These are phyloP conservation scores for Callipepla squamata DNA, from an alignment of 2,113 vertebrate genomes.

Conservation along the genomic window DNA sequence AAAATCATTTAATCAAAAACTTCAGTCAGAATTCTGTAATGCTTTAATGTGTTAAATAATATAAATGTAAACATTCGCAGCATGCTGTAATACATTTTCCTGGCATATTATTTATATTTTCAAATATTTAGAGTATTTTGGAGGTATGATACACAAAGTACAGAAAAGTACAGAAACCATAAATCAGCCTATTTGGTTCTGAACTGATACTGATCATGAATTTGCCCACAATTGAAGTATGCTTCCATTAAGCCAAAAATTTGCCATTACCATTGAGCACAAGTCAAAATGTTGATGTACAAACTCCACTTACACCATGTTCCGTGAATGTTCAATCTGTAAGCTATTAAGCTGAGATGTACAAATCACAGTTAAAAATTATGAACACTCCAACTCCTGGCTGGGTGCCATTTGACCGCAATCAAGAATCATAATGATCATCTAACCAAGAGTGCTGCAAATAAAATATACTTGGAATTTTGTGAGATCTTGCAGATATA, in stretches of 20 bases:
- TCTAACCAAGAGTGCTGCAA: constrained; percentile 19
- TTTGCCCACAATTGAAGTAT: neutral
- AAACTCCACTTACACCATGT: neutral
- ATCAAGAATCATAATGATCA: constrained; percentile 53
- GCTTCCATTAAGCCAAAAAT: constrained; percentile 1
- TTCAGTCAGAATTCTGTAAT: neutral
- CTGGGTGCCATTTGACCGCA: constrained; percentile 58
- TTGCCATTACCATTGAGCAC: neutral
- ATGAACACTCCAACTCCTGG: neutral
- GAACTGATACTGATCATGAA: constrained; percentile 23
- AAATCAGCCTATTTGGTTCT: neutral
- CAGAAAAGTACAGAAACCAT: neutral
- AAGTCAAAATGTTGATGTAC: constrained; percentile 5
- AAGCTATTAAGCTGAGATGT: constrained; percentile 10
- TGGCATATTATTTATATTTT: neutral
- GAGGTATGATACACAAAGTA: neutral
- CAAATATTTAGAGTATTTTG: constrained; percentile 19
- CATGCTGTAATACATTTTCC: neutral
- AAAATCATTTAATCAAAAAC: neutral
- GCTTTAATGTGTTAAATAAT: neutral
- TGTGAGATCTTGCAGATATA: neutral
- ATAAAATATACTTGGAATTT: constrained; percentile 36
- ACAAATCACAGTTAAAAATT: constrained; percentile 57
- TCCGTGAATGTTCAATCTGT: constrained; percentile 18
- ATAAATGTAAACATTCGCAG: neutral